Evolutionary conservation across 2,113 vertebrate species (phyloP).

Genomic region (Archilochus colubris): DNA sequence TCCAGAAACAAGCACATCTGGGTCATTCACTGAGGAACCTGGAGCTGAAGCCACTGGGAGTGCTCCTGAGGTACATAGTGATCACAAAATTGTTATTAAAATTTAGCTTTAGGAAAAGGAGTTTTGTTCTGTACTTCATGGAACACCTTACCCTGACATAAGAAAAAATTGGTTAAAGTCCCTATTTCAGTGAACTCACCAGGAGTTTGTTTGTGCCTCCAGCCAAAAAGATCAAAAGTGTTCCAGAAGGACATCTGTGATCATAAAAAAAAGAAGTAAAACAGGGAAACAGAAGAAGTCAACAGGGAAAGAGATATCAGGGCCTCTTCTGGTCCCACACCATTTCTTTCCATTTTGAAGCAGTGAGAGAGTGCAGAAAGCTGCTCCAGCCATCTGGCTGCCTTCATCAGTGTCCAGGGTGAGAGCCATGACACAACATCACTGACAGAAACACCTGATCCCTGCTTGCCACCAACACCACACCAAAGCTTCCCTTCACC

Average conservation of each 20-base stretch:
- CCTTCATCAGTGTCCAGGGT: neutral
- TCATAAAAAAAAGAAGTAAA: neutral
- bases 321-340: neutral
- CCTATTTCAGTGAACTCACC: neutral
- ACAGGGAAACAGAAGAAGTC: neutral
- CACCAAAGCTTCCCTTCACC: fast-evolving
- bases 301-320: neutral
- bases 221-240: neutral
- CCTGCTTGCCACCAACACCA: neutral
- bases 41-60: neutral
- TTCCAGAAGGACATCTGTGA: neutral
- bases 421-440: neutral
- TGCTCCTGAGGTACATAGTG: neutral
- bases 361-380: neutral
- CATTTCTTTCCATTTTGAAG: neutral
- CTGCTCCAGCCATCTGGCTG: neutral
- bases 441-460: neutral
- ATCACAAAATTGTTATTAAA: neutral
- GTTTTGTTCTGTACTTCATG: neutral
- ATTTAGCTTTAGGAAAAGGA: neutral
- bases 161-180: neutral
- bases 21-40: neutral
- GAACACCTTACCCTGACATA: neutral
- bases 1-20: neutral
- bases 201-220: neutral